These are phyloP conservation scores for Saiga tatarica DNA, from an alignment of 2,113 vertebrate genomes.

Conservation along the genomic window DNA sequence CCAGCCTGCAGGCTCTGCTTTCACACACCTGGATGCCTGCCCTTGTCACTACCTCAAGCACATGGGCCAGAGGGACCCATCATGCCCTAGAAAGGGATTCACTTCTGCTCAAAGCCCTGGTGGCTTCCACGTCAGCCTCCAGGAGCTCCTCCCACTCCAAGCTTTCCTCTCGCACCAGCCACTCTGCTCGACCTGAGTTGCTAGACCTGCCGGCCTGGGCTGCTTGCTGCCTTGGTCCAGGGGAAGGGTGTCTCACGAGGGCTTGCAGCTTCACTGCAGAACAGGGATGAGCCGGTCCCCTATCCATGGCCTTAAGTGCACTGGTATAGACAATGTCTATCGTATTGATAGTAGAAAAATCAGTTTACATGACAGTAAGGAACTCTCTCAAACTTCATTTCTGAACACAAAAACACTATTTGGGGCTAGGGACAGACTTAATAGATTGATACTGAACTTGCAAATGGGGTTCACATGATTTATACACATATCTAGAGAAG, in stretches of 20 bases:
- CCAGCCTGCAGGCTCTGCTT: neutral
- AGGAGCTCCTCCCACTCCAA: neutral
- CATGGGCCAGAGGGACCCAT: neutral
- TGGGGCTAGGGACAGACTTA: neutral
- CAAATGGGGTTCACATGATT: neutral
- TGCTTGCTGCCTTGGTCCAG: neutral
- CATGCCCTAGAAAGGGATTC: neutral
- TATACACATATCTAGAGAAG: neutral
- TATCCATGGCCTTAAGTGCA: rapidly evolving
- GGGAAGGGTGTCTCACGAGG: neutral
- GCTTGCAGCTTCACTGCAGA: neutral
- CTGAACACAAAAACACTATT: no score
- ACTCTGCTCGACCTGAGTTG: neutral
- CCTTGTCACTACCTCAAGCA: neutral
- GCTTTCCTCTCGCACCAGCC: rapidly evolving
- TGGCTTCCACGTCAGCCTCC: neutral
- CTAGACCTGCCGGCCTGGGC: neutral
- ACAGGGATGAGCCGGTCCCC: neutral
- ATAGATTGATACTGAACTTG: neutral
- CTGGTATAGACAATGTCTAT: neutral
- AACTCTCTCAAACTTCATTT: neutral
- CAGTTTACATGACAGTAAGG: neutral
- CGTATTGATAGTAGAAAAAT: neutral
- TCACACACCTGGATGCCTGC: neutral
- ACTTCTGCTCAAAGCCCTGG: neutral